Conservation (phyloP, 2,113 vertebrate species). For the Cephalophus harveyi region DNA sequence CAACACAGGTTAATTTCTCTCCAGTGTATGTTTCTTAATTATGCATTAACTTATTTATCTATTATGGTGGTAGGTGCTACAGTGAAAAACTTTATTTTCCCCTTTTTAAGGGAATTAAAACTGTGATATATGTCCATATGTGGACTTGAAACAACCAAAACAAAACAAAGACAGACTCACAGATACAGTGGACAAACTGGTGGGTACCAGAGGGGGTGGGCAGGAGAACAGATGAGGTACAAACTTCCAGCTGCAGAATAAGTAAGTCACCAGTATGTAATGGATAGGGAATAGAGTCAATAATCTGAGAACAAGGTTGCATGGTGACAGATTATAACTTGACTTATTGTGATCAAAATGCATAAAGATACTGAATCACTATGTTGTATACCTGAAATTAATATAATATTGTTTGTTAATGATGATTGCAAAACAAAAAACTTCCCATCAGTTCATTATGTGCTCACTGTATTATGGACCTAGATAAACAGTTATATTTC, state of each 20-base stretch:
- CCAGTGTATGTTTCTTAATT: background rate
- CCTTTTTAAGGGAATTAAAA: background rate
- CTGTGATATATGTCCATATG: rapidly evolving
- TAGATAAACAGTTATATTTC: background rate
- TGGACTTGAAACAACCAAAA: background rate
- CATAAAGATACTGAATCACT: background rate
- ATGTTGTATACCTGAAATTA: background rate
- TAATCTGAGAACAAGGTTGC: background rate
- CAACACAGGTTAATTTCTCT: background rate
- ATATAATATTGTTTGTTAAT: background rate
- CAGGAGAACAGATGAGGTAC: background rate
- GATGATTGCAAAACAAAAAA: background rate
- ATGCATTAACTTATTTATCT: background rate
- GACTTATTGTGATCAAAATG: background rate
- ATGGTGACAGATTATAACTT: background rate
- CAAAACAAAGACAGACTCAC: background rate
- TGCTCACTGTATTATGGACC: background rate
- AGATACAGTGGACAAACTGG: background rate
- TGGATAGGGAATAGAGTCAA: background rate
- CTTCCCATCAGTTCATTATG: background rate
- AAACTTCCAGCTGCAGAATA: background rate
- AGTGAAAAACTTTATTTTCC: background rate
- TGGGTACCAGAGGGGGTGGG: background rate
- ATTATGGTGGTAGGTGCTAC: background rate
- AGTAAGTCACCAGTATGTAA: background rate